Conservation (phyloP, 2,797 vertebrate species). For the Anas georgica region DNA sequence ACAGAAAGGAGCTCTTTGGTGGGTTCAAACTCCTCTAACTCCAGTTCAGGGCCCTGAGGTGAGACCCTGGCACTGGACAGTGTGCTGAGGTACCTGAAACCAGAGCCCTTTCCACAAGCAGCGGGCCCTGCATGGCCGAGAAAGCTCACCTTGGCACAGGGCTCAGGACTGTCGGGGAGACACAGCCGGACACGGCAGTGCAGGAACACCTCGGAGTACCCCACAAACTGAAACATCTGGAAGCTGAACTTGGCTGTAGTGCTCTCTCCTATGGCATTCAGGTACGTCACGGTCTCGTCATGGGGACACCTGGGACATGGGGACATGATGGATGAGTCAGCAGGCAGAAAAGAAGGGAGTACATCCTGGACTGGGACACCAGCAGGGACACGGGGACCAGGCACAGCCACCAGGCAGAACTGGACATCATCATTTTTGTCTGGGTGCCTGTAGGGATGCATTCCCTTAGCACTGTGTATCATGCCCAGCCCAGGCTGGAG, state of each 20-base stretch:
- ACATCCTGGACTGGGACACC: background rate
- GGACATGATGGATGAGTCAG: background rate
- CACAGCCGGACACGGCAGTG: constrained; percentile 73
- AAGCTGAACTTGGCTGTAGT: constrained; percentile 69
- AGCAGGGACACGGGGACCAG: background rate
- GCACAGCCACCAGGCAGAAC: background rate
- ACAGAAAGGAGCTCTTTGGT: background rate
- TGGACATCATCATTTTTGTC: background rate
- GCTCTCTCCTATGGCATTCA: constrained; percentile 52
- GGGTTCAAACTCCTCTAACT: fast-evolving
- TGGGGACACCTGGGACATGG: constrained; percentile 41
- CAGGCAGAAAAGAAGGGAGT: fast-evolving
- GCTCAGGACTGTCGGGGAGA: background rate
- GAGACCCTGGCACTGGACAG: background rate
- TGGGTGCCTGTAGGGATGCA: fast-evolving
- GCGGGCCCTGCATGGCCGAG: fast-evolving
- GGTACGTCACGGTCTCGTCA: constrained; percentile 39
- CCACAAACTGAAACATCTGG: constrained; percentile 73
- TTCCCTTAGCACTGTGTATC: background rate
- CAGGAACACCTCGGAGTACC: constrained; percentile 54
- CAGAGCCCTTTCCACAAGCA: background rate
- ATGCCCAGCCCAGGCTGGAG: background rate
- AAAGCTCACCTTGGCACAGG: constrained; percentile 61
- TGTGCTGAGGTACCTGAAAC: background rate
- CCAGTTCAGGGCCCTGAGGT: background rate